phyloP scores from a whole-genome alignment of 2,113 vertebrate species.

The Bothrops jararaca region DNA sequence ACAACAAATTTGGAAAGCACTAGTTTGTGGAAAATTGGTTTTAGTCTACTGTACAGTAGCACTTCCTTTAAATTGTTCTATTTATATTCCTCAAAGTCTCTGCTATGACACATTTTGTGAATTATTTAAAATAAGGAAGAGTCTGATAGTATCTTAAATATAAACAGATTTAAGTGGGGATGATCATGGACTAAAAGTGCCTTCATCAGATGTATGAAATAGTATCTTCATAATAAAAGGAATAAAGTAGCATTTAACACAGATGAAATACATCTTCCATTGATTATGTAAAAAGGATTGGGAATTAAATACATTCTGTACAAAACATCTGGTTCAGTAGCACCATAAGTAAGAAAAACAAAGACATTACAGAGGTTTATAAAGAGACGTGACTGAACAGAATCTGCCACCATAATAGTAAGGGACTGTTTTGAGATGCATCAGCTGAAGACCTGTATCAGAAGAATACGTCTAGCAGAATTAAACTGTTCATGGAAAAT shows the following conservation, averaged over 20 bases:
- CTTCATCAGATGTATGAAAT: background rate
- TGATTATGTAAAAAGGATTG: background rate
- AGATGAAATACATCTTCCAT: background rate
- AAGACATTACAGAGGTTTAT: background rate
- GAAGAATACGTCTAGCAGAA: background rate
- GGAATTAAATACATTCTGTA: background rate
- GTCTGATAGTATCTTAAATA: background rate
- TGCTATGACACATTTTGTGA: background rate
- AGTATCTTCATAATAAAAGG: background rate
- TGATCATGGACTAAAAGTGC: background rate
- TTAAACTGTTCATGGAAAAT: background rate
- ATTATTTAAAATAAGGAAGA: background rate
- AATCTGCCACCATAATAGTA: background rate
- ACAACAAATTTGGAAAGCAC: background rate
- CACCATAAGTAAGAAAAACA: background rate
- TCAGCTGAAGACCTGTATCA: slow-evolving; percentile 14
- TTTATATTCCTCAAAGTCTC: background rate
- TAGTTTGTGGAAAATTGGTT: background rate
- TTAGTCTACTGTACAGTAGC: background rate
- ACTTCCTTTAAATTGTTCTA: background rate
- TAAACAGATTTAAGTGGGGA: background rate
- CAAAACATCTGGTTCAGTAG: slow-evolving; percentile 1
- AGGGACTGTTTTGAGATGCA: slow-evolving; percentile 1
- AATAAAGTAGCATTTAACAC: background rate
- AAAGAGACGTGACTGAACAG: background rate